phyloP scores from a whole-genome alignment of 23 tunicate genomes.

The Aplidium turbinatum region DNA sequence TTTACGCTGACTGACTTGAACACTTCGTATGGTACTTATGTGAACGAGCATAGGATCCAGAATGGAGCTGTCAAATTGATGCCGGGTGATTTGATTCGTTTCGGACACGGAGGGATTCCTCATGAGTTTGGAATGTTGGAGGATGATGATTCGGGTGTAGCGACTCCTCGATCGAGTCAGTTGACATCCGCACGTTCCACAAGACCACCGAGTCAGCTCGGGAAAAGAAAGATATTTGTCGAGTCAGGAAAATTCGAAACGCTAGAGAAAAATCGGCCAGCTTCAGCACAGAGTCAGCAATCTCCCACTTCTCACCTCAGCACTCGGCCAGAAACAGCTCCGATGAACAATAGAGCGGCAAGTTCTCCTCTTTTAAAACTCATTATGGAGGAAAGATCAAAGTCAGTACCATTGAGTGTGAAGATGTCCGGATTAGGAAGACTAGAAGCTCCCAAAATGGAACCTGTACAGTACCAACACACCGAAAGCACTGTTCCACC shows the following conservation, averaged over 20 bases:
- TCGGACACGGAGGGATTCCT: constrained; percentile 80
- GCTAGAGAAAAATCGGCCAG: background rate
- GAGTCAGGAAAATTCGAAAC: constrained; percentile 12
- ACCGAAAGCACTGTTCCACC: background rate
- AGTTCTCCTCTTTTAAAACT: constrained; percentile 24
- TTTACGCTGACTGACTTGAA: constrained; percentile 61
- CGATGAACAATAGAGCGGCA: constrained; percentile 14
- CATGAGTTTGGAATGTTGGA: constrained; percentile 51
- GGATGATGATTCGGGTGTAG: background rate
- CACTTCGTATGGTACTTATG: constrained; percentile 79
- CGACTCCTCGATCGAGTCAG: background rate
- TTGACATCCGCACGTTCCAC: background rate
- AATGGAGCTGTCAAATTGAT: constrained; percentile 56
- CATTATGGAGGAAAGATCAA: constrained; percentile 35
- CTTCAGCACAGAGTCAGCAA: constrained; percentile 2
- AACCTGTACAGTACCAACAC: background rate
- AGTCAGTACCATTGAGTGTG: constrained; percentile 50
- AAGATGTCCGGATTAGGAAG: constrained; percentile 26
- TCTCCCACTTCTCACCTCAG: no score
- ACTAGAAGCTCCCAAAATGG: background rate
- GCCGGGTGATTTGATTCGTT: constrained; percentile 69
- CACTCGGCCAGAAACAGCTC: constrained; percentile 74
- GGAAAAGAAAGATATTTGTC: background rate
- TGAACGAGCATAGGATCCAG: constrained; percentile 76
- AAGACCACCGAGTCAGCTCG: no score